Conservation (phyloP, 2,888 invertebrate genomes). For the Acronicta psi region DNA sequence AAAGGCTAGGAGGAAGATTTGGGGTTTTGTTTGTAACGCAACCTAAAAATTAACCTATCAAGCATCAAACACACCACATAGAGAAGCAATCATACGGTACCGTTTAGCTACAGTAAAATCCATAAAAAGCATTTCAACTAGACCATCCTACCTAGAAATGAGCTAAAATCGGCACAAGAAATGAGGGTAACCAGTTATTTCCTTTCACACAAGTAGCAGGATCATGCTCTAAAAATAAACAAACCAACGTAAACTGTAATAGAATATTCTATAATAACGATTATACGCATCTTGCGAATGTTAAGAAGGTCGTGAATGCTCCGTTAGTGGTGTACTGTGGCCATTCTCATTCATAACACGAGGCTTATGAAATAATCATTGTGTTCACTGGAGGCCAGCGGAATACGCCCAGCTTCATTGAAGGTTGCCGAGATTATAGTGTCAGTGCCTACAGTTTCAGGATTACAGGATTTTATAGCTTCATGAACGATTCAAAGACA, state of each 20-base stretch:
- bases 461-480: background rate
- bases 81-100: too few species aligned
- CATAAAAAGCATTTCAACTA: too few species aligned
- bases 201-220: slow-evolving; percentile 32
- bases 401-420: slow-evolving; percentile 3
- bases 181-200: slow-evolving; percentile 45
- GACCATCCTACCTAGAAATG: background rate
- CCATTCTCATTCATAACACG: slow-evolving; percentile 53
- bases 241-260: slow-evolving; percentile 17
- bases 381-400: slow-evolving; percentile 32
- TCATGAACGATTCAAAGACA: background rate
- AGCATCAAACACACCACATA: too few species aligned
- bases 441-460: slow-evolving; percentile 1
- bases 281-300: slow-evolving; percentile 36
- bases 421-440: slow-evolving; percentile 8
- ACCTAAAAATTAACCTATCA: too few species aligned
- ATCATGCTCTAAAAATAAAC: slow-evolving; percentile 49
- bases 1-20: too few species aligned
- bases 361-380: slow-evolving; percentile 52
- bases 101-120: too few species aligned
- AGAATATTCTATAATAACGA: slow-evolving; percentile 24
- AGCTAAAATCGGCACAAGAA: slow-evolving; percentile 30
- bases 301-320: slow-evolving; percentile 36
- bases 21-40: too few species aligned
- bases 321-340: slow-evolving; percentile 31